Evolutionary conservation across 2,797 vertebrate species (phyloP), one percentile per base, ranked within the genome.

Genomic region (Melanotaenia trifasciata): DNA sequence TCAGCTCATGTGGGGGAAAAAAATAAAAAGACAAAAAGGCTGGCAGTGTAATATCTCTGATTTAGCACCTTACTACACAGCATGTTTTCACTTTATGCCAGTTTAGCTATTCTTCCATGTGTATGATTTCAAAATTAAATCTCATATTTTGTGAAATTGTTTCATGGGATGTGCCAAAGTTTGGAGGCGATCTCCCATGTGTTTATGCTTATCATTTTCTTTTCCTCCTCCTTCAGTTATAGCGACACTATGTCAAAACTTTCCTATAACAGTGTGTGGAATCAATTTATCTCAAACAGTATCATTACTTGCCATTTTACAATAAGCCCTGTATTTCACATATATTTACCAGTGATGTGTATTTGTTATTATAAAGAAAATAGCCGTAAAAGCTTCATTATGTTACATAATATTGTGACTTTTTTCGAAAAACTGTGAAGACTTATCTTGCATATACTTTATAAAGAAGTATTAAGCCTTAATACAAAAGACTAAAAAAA

Each of bases 401-500:
- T 99, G 97, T 98, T 98, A 98, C 97, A 97, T 96, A 98, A 97
- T 99, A 99, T 99, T 99, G 98, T 99, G 97, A 99, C 97, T 98
- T 98, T 99, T 96, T 99, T 98, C 93, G 96, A 97, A 99, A 99
- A 99, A 99, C 98, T 99, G 97, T 99, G 98, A 99, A 99, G 97
- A 98, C 97, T 99, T 99, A 99, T 99, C 98, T 99, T 99, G 98
- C 97, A 99, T 99, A 99, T 99, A 99, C 98, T 99, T 99, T 99
- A 99, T 99, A 99, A 97, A 94, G 97, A 99, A 99, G 97, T 99
- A 99, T 99, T 99, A 99, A 98, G 98, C 98, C 98, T 99, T 99
- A 99, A 96, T 95, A 95, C 94, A 96, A 99, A 99, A 97, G 96
- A 98, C 97, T 95, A 98, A 96, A 96, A 97, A 98, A 98, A 95